Base-by-base conservation (phyloP, 2,113 vertebrate genomes). In the Nesoenas mayeri region DNA sequence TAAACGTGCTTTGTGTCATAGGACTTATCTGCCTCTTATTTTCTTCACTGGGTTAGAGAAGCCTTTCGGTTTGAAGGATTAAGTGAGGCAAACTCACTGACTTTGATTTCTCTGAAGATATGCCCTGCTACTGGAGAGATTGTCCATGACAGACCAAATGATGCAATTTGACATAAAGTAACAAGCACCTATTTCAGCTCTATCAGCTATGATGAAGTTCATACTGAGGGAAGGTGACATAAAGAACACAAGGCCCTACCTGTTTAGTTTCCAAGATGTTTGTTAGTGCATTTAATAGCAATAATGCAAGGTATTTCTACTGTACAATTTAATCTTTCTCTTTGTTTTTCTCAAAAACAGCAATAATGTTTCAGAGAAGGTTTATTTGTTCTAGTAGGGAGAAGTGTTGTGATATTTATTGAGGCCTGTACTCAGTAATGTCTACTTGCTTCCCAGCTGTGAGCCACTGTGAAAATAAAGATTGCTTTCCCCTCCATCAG, bases 381-480 rank as follows among this genome's bases (percentile, higher is more conserved):
- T 9, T 77, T 83, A 28, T 57, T 91, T 93, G 6, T 66, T 86
- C 28, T 62, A 24, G 25, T 12, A 60, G 14, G 44, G 38, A 28
- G 6, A 82, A 93, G 38, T 24, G 48, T 61, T 92, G 19, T 84
- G 78, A 72, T 20, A 25, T 74, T 81, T 87, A 70, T 28, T 69
- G 70, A 89, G 53, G 54, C 51, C 38, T 4, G 4, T 73, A 50
- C 11, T 8, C 22, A 18, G 60, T 70, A 82, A 72, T 82, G 74
- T 38, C 50, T 86, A 38, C 81, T 88, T 85, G 60, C 79, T 92
- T 66, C 42, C 54, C 61, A 79, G 56, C 75, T 93, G 64, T 85
- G 81, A 94, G 69, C 58, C 32, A 40, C 44, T 58, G 77, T 64
- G 64, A 60, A 96, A 83, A 62, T 62, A 86, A 64, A 93, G 69